Percentiles rank a stretch among this genome's conserved stretches.
These are phyloP conservation scores for Zaprionus ornatus DNA, from an alignment of 1,140 invertebrate genomes.

Conservation along the genomic window DNA sequence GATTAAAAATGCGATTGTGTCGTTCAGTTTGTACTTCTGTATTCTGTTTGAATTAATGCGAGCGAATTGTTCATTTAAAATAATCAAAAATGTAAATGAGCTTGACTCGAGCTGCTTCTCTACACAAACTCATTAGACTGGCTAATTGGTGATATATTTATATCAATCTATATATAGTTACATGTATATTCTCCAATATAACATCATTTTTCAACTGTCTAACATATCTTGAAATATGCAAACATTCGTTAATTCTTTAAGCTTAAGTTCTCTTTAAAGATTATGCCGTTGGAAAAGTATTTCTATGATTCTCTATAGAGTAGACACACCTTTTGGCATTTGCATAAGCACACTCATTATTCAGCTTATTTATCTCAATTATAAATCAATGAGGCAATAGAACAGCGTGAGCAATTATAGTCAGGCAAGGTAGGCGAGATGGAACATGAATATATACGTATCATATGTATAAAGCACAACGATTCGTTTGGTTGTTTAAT, in stretches of 20 bases:
- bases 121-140: neutral
- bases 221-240: too few relatives aligned
- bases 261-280: neutral
- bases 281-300: neutral
- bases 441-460: neutral
- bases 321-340: neutral
- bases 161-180: neutral
- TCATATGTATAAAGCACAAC: too few relatives aligned
- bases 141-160: neutral
- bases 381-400: slow-evolving; percentile 3
- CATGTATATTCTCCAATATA: neutral
- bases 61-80: slow-evolving; percentile 2
- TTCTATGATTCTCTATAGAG: neutral
- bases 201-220: too few relatives aligned
- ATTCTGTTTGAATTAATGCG: slow-evolving; percentile 13
- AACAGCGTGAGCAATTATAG: neutral
- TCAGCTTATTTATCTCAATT: slow-evolving; percentile 2
- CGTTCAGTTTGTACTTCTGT: neutral
- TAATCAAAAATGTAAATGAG: slow-evolving; percentile 1
- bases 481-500: neutral
- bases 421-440: neutral
- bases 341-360: neutral
- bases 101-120: neutral
- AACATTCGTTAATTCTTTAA: neutral
- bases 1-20: slow-evolving; percentile 14